Base-by-base conservation (phyloP, 1,140 invertebrate species). In the Coenobita brevimanus region DNA sequence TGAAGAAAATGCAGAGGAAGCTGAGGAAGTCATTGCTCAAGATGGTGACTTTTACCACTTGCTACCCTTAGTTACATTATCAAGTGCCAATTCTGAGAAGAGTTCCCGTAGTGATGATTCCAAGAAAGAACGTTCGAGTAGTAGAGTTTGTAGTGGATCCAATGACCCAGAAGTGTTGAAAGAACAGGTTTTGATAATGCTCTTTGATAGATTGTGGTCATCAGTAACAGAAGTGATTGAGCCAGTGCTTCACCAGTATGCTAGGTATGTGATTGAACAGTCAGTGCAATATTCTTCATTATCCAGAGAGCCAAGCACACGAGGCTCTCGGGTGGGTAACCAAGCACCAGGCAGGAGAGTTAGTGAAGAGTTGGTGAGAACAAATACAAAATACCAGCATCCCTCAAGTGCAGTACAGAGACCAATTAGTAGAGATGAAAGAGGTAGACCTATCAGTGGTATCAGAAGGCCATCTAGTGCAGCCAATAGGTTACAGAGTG, bases 111-210 rank as follows among this genome's bases (percentile, higher is more conserved):
- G 46, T 41, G 76, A 54, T 38, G 50, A 71, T 17, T 43, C 43
- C 41, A 87, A 79, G 84, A 69, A 50, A 50, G 76, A 57, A 24
- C 38, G 75, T 38, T 50, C 27, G n/a, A 86, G 83, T 79, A 87
- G 84, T 71, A 69, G 84, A 87, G 84, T 87, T 27, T 87, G 84
- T 80, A 87, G 84, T 81, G 84, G 84, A 57, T 87, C 84, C 13
- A 87, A 87, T 81, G 84, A 87, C 50, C 84, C 84, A 33, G 84
- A 87, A 41, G 84, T 87, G 46, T 67, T 87, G 27, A 87, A 87
- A 71, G 84, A 87, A 38, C 84, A 87, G 71, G 62, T 87, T 4
- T 33, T 87, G 1, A 87, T 87, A 30, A 60, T 80, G 78, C 76
- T 87, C n/a, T 87, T 87, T 87, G 84, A 87, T 24, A 78, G 80